A percentile compares a stretch with the other conserved stretches of the same genome.
These are phyloP conservation scores for Drosophila trichaetosa DNA, from an alignment of 2,888 invertebrate species.

Conservation along the genomic window DNA sequence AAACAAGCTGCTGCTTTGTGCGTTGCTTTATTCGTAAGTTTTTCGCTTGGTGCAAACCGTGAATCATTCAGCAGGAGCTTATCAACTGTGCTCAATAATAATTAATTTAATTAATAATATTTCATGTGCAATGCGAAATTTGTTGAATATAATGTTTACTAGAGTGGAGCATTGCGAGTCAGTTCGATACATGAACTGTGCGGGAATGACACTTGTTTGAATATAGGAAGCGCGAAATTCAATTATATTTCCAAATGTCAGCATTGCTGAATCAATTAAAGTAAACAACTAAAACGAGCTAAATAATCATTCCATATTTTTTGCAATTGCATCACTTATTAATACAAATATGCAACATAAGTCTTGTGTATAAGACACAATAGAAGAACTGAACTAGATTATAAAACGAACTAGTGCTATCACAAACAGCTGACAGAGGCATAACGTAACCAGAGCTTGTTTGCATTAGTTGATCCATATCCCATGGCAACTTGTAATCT, in stretches of 20 bases:
- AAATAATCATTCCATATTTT: neutral
- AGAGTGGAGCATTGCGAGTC: slow-evolving; percentile 12
- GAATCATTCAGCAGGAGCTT: slow-evolving; percentile 10
- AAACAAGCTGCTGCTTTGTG: slow-evolving; percentile 27
- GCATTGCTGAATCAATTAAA: neutral
- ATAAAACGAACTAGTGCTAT: slow-evolving; percentile 21
- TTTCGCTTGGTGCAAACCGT: slow-evolving; percentile 9
- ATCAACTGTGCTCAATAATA: neutral
- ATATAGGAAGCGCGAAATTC: neutral
- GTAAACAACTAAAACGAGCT: neutral
- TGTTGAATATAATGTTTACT: slow-evolving; percentile 33
- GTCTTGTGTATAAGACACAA: neutral
- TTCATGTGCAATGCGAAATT: slow-evolving; percentile 24
- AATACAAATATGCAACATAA: neutral
- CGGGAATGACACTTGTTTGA: slow-evolving; percentile 24
- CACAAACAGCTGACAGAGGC: slow-evolving; percentile 41
- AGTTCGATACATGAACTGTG: slow-evolving; percentile 17
- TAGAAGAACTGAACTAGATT: slow-evolving; percentile 11
- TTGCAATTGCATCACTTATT: neutral
- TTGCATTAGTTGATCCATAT: slow-evolving; percentile 45
- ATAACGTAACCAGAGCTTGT: slow-evolving; percentile 44
- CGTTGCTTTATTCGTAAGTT: neutral
- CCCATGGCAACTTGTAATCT: slow-evolving; percentile 41
- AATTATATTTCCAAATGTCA: neutral
- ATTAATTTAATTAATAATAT: neutral